These are phyloP conservation scores for Pterobdella sp. DNA, from an alignment of 2,888 invertebrate species.

Conservation along the genomic window DNA sequence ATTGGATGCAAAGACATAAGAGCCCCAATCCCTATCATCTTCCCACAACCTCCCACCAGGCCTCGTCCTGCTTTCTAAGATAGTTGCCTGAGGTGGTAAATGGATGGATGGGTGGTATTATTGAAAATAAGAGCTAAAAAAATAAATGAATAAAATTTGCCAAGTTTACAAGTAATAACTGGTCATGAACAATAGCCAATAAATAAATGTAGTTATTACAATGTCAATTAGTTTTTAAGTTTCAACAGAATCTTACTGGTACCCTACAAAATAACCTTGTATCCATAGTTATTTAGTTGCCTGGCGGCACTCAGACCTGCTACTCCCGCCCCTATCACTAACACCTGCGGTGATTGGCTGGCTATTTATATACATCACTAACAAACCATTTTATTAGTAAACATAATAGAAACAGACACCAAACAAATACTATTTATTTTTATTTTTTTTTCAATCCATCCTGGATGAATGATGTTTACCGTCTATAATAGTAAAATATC, in stretches of 20 bases:
- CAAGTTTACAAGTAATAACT: neutral
- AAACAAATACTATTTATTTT: too few species aligned
- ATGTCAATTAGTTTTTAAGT: constrained; percentile 1
- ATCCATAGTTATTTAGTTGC: constrained; percentile 51
- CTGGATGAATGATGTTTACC: too few species aligned
- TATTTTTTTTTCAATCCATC: too few species aligned
- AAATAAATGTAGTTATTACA: neutral
- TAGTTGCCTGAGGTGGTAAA: constrained; percentile 45
- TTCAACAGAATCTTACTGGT: neutral
- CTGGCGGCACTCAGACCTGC: constrained; percentile 53
- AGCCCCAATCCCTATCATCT: constrained; percentile 45
- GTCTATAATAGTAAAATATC: too few species aligned
- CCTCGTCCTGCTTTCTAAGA: constrained; percentile 52
- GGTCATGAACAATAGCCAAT: neutral
- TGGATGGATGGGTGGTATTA: neutral
- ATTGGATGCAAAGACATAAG: constrained; percentile 53
- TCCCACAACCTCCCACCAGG: constrained; percentile 53
- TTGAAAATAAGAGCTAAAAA: neutral
- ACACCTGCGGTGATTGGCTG: constrained; percentile 37
- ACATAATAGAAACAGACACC: neutral
- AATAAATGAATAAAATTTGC: neutral
- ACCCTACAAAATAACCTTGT: constrained; percentile 43
- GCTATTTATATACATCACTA: too few species aligned
- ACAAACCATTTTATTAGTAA: neutral
- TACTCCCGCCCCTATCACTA: constrained; percentile 54